Percentiles rank a stretch among this genome's conserved stretches.
These are phyloP conservation scores for Mythimna lalbum DNA, from an alignment of 2,888 invertebrate genomes.

Conservation along the genomic window DNA sequence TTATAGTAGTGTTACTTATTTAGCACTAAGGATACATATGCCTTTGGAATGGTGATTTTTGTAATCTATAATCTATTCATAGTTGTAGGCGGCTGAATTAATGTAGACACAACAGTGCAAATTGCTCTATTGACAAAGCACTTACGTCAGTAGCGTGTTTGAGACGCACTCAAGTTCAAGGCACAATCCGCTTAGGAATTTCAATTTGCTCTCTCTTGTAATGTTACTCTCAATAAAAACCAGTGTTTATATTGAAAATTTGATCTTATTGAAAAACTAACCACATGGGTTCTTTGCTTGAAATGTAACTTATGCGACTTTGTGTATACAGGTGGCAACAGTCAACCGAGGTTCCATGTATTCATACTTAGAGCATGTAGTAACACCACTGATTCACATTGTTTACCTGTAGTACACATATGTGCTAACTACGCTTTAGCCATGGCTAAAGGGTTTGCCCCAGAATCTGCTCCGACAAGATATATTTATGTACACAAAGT, in stretches of 20 bases:
- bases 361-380: conserved; percentile 72
- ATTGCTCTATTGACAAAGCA: conserved; percentile 83
- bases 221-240: conserved; percentile 33
- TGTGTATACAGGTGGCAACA: conserved; percentile 81
- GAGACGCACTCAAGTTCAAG: conserved; percentile 86
- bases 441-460: conserved; percentile 69
- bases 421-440: conserved; percentile 65
- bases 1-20: conserved; percentile 9
- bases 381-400: conserved; percentile 82
- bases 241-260: conserved; percentile 6
- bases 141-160: conserved; percentile 82
- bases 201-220: conserved; percentile 57
- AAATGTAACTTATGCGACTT: conserved; percentile 49
- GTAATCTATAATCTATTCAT: conserved; percentile 65
- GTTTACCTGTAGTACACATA: conserved; percentile 71
- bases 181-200: conserved; percentile 70
- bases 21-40: not conserved
- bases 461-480: conserved; percentile 62
- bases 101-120: conserved; percentile 74
- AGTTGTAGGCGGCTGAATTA: conserved; percentile 73
- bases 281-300: conserved; percentile 26
- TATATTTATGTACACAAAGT: conserved; percentile 54
- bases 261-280: conserved; percentile 46
- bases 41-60: conserved; percentile 44
- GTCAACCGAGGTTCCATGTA: conserved; percentile 74